phyloP scores from a whole-genome alignment of 2,113 vertebrate genomes.

The Nestor notabilis region DNA sequence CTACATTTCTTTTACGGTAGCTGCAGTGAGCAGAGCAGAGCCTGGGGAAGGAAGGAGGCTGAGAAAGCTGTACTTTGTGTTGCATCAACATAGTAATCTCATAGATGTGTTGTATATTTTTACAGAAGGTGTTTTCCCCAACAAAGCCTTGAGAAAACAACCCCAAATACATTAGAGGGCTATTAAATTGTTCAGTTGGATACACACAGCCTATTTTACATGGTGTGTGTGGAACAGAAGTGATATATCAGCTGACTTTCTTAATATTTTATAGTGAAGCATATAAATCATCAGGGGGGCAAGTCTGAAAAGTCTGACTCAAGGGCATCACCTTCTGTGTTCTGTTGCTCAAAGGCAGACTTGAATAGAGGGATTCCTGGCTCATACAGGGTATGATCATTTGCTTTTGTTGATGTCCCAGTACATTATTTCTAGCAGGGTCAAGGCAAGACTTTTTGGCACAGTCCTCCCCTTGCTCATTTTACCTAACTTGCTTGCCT shows the following conservation, averaged over 20 bases:
- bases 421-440: neutral
- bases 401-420: neutral
- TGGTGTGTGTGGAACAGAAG: neutral
- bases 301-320: neutral
- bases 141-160: neutral
- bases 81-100: neutral
- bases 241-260: neutral
- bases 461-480: neutral
- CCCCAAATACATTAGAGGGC: neutral
- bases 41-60: neutral
- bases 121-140: neutral
- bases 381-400: neutral
- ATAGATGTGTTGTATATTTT: fast-evolving
- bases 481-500: neutral
- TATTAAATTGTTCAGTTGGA: neutral
- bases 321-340: neutral
- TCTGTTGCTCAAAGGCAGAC: neutral
- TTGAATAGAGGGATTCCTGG: neutral
- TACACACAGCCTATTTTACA: neutral
- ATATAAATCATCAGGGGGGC: neutral
- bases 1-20: neutral
- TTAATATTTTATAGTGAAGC: neutral
- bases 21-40: neutral
- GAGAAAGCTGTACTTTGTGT: neutral
- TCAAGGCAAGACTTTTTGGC: neutral